phyloP scores from a whole-genome alignment of 2,888 invertebrate genomes.

The Bellardia pandia region DNA sequence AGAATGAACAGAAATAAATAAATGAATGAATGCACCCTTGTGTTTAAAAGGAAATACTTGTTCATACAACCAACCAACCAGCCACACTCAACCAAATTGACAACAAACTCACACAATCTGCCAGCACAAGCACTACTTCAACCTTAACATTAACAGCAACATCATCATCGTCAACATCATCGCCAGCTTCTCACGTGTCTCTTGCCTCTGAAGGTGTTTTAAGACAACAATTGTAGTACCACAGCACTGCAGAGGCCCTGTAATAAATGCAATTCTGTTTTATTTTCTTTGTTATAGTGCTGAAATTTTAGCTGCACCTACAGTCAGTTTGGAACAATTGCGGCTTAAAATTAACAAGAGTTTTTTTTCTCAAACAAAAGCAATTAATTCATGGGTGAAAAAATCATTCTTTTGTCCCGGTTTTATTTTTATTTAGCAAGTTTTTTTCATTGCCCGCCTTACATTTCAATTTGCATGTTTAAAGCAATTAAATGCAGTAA shows the following conservation, averaged over 20 bases:
- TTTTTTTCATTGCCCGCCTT: neutral
- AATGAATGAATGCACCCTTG: slow-evolving; percentile 67
- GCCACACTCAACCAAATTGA: slow-evolving; percentile 25
- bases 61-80: slow-evolving; percentile 12
- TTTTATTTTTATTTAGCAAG: neutral
- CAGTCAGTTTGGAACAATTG: slow-evolving; percentile 45
- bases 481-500: slow-evolving; percentile 41
- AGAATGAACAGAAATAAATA: slow-evolving; percentile 5
- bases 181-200: slow-evolving; percentile 41
- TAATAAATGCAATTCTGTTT: slow-evolving; percentile 55
- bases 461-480: slow-evolving; percentile 53
- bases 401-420: slow-evolving; percentile 49
- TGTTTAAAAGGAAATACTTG: slow-evolving; percentile 58
- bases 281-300: neutral
- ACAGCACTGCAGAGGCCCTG: slow-evolving; percentile 24
- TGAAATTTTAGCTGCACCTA: slow-evolving; percentile 61
- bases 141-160: neutral
- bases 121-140: neutral
- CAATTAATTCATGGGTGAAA: slow-evolving; percentile 52
- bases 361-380: slow-evolving; percentile 33
- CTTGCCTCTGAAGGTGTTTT: slow-evolving; percentile 46
- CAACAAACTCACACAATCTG: slow-evolving; percentile 10
- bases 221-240: neutral
- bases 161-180: neutral
- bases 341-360: slow-evolving; percentile 46